These are phyloP conservation scores for Periophthalmus modestus DNA, from an alignment of 2,113 vertebrate species.

Conservation along the genomic window DNA sequence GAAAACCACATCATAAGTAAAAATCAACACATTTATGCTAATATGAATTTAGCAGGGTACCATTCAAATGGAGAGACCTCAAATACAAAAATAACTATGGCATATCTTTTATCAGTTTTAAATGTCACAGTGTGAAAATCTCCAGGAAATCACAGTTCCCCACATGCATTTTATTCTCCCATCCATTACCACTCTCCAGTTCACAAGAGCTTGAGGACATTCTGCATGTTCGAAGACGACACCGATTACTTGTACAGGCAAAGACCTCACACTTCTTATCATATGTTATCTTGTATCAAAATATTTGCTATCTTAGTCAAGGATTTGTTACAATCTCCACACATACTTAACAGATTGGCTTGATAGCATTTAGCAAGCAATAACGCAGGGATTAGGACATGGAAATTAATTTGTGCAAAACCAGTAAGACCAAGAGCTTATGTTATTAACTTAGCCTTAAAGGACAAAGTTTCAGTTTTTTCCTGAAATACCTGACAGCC, in stretches of 20 bases:
- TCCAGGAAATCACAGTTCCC: constrained; percentile 24
- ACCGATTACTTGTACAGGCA: constrained; percentile 30
- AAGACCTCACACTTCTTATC: constrained; percentile 22
- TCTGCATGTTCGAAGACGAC: not conserved
- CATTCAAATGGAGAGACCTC: not conserved
- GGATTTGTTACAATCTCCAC: not conserved
- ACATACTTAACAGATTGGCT: constrained; percentile 2
- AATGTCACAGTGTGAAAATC: constrained; percentile 18
- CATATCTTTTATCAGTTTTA: not conserved
- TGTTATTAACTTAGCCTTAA: not conserved
- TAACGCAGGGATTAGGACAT: not conserved
- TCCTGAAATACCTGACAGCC: not conserved
- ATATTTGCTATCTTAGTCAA: not conserved
- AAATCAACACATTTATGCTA: not conserved
- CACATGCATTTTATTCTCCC: constrained; percentile 23
- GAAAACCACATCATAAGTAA: not conserved
- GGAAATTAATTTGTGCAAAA: constrained; percentile 1
- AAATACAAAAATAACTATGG: not conserved
- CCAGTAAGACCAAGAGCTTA: not conserved
- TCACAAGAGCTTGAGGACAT: constrained; percentile 25
- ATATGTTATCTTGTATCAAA: constrained; percentile 6
- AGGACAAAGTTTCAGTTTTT: not conserved
- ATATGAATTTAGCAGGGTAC: not conserved
- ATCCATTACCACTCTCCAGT: constrained; percentile 40
- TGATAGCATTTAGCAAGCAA: not conserved